Conservation (phyloP, 2,113 vertebrate genomes). For the Phoenicopterus ruber region DNA sequence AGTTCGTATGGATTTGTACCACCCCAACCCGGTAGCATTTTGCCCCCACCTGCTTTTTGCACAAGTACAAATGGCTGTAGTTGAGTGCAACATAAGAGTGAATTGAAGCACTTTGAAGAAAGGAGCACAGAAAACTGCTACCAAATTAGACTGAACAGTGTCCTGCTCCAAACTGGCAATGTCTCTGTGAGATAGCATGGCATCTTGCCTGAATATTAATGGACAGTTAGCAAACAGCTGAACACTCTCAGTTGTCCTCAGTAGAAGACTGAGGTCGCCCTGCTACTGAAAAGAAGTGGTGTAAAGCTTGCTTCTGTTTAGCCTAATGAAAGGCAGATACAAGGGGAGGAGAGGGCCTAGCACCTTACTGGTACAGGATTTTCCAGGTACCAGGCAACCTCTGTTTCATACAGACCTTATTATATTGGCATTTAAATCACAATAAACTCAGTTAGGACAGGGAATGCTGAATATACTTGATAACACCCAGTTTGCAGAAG, state of each 20-base stretch:
- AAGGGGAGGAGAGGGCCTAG: background rate
- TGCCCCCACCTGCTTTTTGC: background rate
- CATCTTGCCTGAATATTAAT: background rate
- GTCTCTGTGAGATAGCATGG: background rate
- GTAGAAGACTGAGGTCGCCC: background rate
- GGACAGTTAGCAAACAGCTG: background rate
- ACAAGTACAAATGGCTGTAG: background rate
- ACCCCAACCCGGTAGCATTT: background rate
- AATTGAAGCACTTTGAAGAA: background rate
- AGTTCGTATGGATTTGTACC: background rate
- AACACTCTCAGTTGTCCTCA: background rate
- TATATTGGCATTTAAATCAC: background rate
- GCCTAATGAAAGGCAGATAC: background rate
- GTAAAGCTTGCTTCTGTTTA: background rate
- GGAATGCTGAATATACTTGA: background rate
- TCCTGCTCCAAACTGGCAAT: background rate
- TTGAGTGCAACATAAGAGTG: background rate
- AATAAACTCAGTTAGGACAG: background rate
- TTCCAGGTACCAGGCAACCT: background rate
- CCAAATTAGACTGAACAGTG: background rate
- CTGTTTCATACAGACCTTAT: background rate
- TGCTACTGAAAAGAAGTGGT: background rate
- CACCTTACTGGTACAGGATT: background rate
- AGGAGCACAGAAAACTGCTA: background rate
- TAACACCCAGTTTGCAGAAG: background rate